A percentile compares a stretch with the other conserved stretches of the same genome.
phyloP scores from a whole-genome alignment of 64 coral and sea anemone genomes.

The Montipora cactus region DNA sequence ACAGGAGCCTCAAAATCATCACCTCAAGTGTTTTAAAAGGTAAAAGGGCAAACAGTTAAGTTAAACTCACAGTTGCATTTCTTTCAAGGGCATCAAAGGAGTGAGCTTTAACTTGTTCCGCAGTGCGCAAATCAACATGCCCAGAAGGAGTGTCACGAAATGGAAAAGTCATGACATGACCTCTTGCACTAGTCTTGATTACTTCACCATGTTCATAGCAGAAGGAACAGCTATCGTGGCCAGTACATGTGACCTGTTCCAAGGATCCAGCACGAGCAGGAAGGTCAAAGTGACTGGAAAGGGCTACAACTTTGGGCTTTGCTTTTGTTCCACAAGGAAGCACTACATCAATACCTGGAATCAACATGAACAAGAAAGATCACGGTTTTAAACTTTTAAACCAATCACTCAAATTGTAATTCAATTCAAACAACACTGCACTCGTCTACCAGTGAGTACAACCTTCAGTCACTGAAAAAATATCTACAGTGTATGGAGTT shows the following conservation, averaged over 20 bases:
- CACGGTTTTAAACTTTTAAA: background rate
- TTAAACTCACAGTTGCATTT: constrained; percentile 48
- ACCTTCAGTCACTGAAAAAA: background rate
- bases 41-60: background rate
- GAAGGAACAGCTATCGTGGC: constrained; percentile 56
- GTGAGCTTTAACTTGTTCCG: constrained; percentile 9
- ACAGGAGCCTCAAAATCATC: background rate
- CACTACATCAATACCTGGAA: constrained; percentile 36
- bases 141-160: constrained; percentile 47
- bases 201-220: constrained; percentile 47
- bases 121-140: constrained; percentile 20
- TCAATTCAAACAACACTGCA: background rate
- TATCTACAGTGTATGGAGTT: background rate
- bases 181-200: constrained; percentile 37
- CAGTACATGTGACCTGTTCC: constrained; percentile 38
- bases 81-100: constrained; percentile 39
- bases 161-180: constrained; percentile 64
- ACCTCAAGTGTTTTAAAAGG: background rate
- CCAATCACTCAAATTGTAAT: background rate
- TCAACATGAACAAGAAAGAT: background rate
- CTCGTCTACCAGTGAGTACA: background rate
- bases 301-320: constrained; percentile 47
- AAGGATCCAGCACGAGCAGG: constrained; percentile 60
- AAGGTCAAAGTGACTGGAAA: constrained; percentile 73
- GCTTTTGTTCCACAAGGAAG: constrained; percentile 40